Evolutionary conservation across 2,888 invertebrate genomes (phyloP).

Genomic region (Cantharis flavilabris): DNA sequence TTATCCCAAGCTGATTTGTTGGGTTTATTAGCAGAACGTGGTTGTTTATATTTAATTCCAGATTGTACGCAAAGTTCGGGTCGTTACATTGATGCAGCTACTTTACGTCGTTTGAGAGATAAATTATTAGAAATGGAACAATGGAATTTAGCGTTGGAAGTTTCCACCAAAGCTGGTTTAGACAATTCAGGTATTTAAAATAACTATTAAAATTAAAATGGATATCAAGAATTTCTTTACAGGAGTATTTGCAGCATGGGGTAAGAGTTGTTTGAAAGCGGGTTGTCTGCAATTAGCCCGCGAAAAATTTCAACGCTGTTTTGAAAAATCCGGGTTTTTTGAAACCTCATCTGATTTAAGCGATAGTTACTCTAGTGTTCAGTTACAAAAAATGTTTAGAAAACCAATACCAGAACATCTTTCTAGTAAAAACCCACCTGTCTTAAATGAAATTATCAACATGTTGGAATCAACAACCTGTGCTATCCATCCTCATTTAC

Average conservation of each 20-base stretch:
- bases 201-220: background rate
- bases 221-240: constrained; percentile 15
- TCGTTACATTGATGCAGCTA: constrained; percentile 59
- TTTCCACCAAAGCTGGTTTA: constrained; percentile 85
- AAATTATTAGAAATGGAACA: constrained; percentile 80
- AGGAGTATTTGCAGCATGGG: constrained; percentile 88
- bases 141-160: constrained; percentile 80
- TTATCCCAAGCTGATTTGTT: constrained; percentile 67
- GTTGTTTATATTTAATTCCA: constrained; percentile 58
- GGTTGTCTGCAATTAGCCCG: constrained; percentile 79
- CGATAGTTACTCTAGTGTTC: constrained; percentile 27
- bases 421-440: constrained; percentile 66
- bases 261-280: constrained; percentile 78
- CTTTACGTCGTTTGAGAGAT: constrained; percentile 73
- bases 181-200: constrained; percentile 61
- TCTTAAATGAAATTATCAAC: constrained; percentile 71
- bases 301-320: constrained; percentile 70
- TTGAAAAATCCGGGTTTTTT: constrained; percentile 55
- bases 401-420: constrained; percentile 56
- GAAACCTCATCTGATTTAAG: constrained; percentile 42
- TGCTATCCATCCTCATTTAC: constrained; percentile 58
- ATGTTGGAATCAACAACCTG: constrained; percentile 68
- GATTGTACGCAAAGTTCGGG: constrained; percentile 26
- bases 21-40: constrained; percentile 60
- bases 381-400: constrained; percentile 52